Conservation (phyloP, 2,888 invertebrate species). For the Merodon equestris region DNA sequence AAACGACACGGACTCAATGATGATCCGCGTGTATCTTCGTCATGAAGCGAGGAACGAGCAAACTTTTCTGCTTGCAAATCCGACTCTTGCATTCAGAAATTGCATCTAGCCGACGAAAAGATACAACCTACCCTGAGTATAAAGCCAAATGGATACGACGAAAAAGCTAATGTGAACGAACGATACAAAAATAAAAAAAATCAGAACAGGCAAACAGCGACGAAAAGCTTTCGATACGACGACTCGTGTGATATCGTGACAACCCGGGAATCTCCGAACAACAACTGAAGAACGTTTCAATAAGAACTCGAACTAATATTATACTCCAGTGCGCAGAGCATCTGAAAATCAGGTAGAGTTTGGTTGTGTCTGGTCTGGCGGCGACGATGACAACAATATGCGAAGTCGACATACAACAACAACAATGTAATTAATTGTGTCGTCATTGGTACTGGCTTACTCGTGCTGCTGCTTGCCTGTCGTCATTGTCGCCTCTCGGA, state of each 20-base stretch:
- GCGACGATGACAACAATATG: slow-evolving; percentile 17
- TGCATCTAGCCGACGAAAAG: no score
- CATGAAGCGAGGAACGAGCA: no score
- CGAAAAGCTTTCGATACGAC: background rate
- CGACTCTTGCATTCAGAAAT: no score
- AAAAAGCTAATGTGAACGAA: slow-evolving; percentile 17
- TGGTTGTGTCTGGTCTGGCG: slow-evolving; percentile 37
- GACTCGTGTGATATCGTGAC: slow-evolving; percentile 64
- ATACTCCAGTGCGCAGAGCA: slow-evolving; percentile 68
- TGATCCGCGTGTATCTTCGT: no score
- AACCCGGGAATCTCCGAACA: slow-evolving; percentile 68
- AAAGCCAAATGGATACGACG: slow-evolving; percentile 29
- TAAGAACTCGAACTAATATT: slow-evolving; percentile 69
- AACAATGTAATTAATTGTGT: slow-evolving; percentile 41
- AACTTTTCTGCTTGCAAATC: no score
- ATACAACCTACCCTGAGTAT: no score
- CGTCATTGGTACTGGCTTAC: slow-evolving; percentile 21
- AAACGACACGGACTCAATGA: no score
- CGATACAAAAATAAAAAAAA: background rate
- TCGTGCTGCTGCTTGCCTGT: background rate
- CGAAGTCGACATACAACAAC: slow-evolving; percentile 9
- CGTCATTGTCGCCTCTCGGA: slow-evolving; percentile 19
- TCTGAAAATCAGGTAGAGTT: slow-evolving; percentile 61
- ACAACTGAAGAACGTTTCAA: slow-evolving; percentile 67
- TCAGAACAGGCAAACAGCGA: background rate